Conservation (phyloP, 2,888 invertebrate species). For the Volucella bombylans region DNA sequence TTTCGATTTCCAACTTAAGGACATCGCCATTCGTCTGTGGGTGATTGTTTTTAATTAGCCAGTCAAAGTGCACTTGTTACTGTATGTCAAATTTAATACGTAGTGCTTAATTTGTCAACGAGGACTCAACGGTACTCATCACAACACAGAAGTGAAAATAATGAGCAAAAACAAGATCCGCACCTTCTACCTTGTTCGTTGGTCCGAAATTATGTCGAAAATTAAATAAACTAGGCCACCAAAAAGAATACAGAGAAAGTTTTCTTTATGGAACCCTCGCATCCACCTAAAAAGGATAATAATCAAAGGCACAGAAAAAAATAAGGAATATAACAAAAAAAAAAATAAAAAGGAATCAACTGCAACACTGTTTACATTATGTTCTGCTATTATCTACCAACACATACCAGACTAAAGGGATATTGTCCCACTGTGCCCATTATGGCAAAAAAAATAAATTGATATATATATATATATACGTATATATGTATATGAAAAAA, state of each 20-base stretch:
- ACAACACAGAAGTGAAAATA: too few relatives aligned
- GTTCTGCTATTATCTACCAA: constrained; percentile 28
- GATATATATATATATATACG: too few relatives aligned
- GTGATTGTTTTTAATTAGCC: too few relatives aligned
- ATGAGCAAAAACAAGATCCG: too few relatives aligned
- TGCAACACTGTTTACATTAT: not conserved
- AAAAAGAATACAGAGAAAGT: not conserved
- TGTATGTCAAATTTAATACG: too few relatives aligned
- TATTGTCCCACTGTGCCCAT: constrained; percentile 40
- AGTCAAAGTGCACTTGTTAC: too few relatives aligned
- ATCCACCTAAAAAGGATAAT: constrained; percentile 17
- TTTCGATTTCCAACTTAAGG: too few relatives aligned
- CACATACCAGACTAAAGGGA: constrained; percentile 15
- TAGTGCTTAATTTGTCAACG: too few relatives aligned
- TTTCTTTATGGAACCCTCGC: not conserved
- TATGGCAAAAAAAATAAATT: not conserved
- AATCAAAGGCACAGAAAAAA: not conserved
- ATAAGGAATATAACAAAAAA: not conserved
- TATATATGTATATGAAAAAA: not conserved
- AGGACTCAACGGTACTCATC: too few relatives aligned
- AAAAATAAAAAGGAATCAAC: not conserved
- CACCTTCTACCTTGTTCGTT: too few relatives aligned
- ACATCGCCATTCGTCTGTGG: too few relatives aligned
- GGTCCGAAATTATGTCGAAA: constrained; percentile 23
- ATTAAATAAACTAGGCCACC: constrained; percentile 32